Percentiles rank a stretch among this genome's conserved stretches.
Conservation (phyloP, 2,113 vertebrate species). For the Lucifuga dentata region DNA sequence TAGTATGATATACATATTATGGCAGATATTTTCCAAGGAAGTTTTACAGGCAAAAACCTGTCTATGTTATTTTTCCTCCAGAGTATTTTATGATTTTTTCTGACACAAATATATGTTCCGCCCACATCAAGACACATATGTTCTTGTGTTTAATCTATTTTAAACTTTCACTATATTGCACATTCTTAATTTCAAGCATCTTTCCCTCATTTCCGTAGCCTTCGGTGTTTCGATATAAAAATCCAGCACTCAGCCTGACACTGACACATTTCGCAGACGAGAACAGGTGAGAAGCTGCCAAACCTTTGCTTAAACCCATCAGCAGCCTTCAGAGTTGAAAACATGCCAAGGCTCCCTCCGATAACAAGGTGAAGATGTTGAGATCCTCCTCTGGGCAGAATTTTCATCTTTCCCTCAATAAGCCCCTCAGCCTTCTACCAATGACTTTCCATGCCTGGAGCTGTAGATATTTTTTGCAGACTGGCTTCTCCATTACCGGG, state of each 20-base stretch:
- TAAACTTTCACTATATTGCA: not conserved
- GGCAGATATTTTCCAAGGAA: not conserved
- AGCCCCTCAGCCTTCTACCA: conserved; percentile 47
- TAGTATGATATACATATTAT: not conserved
- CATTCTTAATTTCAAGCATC: conserved; percentile 7
- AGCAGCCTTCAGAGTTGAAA: conserved; percentile 62
- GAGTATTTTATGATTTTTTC: no score
- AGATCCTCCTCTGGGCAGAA: conserved; percentile 75
- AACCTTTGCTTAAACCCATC: conserved; percentile 70
- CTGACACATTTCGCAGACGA: conserved; percentile 58
- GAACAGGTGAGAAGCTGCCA: conserved; percentile 73
- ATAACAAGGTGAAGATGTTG: conserved; percentile 74
- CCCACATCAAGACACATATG: not conserved
- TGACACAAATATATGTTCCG: no score
- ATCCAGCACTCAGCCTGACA: conserved; percentile 50
- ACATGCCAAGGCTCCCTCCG: conserved; percentile 68
- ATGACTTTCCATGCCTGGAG: conserved; percentile 54
- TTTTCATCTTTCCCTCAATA: conserved; percentile 58
- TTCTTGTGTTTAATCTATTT: not conserved
- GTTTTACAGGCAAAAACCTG: no score
- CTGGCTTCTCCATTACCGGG: conserved; percentile 71
- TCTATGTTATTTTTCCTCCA: no score
- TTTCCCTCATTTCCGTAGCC: conserved; percentile 1
- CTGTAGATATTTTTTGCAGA: conserved; percentile 67
- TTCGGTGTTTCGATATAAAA: conserved; percentile 35